Evolutionary conservation across 2,113 vertebrate species (phyloP).

Genomic region (Anolis sagrei): DNA sequence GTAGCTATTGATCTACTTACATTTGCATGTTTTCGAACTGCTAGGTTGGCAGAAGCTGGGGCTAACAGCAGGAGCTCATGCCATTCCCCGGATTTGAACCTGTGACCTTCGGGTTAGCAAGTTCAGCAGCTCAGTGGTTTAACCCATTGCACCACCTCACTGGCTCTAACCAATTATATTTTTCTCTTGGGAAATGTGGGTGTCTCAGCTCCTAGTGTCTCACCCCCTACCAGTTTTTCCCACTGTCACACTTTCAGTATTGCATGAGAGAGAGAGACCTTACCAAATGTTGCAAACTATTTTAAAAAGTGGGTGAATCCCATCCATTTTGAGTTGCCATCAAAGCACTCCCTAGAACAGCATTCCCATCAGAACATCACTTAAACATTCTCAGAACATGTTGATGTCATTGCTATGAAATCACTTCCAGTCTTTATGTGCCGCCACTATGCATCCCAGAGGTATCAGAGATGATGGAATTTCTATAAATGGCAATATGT

Average conservation of each 20-base stretch:
- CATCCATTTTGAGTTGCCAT: too few relatives aligned
- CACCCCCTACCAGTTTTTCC: background rate
- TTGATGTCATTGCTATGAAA: slow-evolving; percentile 26
- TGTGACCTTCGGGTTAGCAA: too few relatives aligned
- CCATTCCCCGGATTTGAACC: too few relatives aligned
- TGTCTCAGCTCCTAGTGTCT: too few relatives aligned
- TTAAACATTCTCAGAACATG: background rate
- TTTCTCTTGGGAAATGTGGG: background rate
- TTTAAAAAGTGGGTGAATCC: background rate
- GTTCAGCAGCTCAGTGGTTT: too few relatives aligned
- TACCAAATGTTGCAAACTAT: background rate
- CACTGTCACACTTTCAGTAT: background rate
- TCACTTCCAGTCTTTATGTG: background rate
- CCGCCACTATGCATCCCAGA: too few relatives aligned
- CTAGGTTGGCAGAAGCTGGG: too few relatives aligned
- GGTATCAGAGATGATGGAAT: background rate
- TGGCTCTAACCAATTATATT: background rate
- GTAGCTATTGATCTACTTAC: too few relatives aligned
- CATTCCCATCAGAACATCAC: background rate
- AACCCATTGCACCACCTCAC: too few relatives aligned
- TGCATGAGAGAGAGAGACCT: background rate
- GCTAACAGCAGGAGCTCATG: too few relatives aligned
- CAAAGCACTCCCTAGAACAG: background rate
- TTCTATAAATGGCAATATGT: slow-evolving; percentile 17
- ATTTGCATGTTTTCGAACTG: too few relatives aligned